Evolutionary conservation across 2,888 invertebrate genomes (phyloP), one percentile per base, ranked within the genome.

Genomic region (Drymonia ruficornis): DNA sequence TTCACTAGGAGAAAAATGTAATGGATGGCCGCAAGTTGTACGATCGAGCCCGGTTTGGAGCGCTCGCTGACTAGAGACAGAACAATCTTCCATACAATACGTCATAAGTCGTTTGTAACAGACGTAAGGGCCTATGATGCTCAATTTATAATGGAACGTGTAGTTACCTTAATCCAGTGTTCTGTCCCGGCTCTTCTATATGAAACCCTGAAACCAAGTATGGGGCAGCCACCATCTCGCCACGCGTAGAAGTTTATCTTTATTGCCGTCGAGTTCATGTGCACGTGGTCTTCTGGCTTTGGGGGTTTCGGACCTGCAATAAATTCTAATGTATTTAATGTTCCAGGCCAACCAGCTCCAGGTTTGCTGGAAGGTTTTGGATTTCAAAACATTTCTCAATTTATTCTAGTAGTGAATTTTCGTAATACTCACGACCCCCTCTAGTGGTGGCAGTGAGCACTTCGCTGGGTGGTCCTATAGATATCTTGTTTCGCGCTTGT

Each of bases 141-240:
- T 36, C 2, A 31, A 8, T 31, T 36, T 13, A 13, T 36, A n/a
- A n/a, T 4, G 7, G 13, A 5, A 3, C 5, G 3, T n/a, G 7
- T n/a, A 36, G n/a, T 52, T 57, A 91, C 92, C 79, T 91, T 91
- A 48, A 91, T 93, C 93, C 86, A 93, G 75, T 85, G 93, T 65
- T 86, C 89, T 15, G 89, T 94, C 80, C 74, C 94, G 49, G 94
- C 88, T 61, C 93, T 91, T 45, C 95, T 92, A 73, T 95, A 95
- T 57, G 96, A 96, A 23, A 96, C 94, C 9, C 94, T 93, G 76
- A 96, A 96, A 57, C 96, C 95, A 0, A 94, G 93, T 68, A 97
- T 95, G 0, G 96, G 95, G 79, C 97, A 98, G 42, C 97, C 97
- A 0, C 96, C 96, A 70, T 96, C 96, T 18, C 96, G 94, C 97